Percentiles rank a stretch among this genome's conserved stretches.
phyloP scores from a whole-genome alignment of 2,888 invertebrate genomes.

The Deilephila elpenor region DNA sequence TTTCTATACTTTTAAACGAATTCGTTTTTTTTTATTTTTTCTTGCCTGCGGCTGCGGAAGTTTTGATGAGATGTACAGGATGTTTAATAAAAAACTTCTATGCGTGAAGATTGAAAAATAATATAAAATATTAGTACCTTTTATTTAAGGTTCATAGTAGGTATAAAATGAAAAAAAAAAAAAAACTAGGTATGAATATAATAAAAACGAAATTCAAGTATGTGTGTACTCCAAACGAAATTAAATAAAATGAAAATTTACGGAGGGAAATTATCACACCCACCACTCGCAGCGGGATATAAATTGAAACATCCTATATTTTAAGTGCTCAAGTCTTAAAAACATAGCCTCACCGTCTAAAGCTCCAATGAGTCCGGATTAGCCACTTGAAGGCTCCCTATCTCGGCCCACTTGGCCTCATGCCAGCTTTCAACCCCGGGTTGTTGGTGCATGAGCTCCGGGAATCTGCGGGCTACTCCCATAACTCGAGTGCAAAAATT shows the following conservation, averaged over 20 bases:
- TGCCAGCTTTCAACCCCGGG: slow-evolving; percentile 19
- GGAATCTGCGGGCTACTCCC: slow-evolving; percentile 20
- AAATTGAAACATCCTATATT: slow-evolving; percentile 24
- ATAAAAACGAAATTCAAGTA: too few species aligned
- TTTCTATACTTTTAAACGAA: background rate
- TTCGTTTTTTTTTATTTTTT: background rate
- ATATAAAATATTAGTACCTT: background rate
- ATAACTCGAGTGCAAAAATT: slow-evolving; percentile 25
- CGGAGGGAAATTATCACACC: background rate
- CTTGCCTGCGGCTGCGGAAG: background rate
- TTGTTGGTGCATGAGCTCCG: slow-evolving; percentile 14
- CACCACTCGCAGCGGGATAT: background rate
- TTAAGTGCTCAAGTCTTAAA: slow-evolving; percentile 26
- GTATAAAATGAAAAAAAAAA: too few species aligned
- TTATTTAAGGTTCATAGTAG: background rate
- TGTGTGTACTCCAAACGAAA: too few species aligned
- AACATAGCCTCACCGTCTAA: slow-evolving; percentile 18
- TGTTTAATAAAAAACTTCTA: background rate
- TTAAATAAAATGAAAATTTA: background rate
- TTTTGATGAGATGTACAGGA: slow-evolving; percentile 2
- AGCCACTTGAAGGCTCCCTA: slow-evolving; percentile 36
- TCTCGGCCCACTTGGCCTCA: slow-evolving; percentile 24
- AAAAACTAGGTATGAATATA: too few species aligned
- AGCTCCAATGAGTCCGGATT: slow-evolving; percentile 36
- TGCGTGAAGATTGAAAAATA: too few species aligned